Evolutionary conservation across 35 echinoderm and acorn worm genomes (phyloP).

Genomic region (Chiridota heheva): DNA sequence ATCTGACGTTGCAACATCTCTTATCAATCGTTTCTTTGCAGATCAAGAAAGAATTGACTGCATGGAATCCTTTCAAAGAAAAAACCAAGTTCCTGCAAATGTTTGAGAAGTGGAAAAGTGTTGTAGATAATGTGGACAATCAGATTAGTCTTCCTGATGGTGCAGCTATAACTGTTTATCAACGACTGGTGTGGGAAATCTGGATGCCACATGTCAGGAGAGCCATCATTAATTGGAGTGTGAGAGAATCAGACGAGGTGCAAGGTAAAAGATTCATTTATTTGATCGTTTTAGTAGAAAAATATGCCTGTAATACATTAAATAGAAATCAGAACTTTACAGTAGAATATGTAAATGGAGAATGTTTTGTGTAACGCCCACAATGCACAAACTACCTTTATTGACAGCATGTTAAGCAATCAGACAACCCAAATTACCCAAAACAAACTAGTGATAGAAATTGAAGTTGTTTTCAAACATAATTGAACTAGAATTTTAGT

Average conservation of each 20-base stretch:
- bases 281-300: neutral
- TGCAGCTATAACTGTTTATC: conserved; percentile 79
- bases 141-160: conserved; percentile 39
- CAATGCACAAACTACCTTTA: too few species aligned
- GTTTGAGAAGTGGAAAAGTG: conserved; percentile 83
- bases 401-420: too few species aligned
- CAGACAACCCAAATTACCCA: too few species aligned
- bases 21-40: conserved; percentile 2
- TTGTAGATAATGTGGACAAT: conserved; percentile 73
- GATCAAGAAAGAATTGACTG: conserved; percentile 53
- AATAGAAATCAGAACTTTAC: too few species aligned
- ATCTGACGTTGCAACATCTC: too few species aligned
- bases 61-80: conserved; percentile 63
- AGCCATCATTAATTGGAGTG: conserved; percentile 65
- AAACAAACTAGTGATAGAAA: too few species aligned
- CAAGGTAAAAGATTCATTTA: too few species aligned
- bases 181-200: conserved; percentile 87
- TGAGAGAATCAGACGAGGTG: conserved; percentile 46
- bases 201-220: conserved; percentile 86
- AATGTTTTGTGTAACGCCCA: too few species aligned
- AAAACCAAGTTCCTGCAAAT: conserved; percentile 44
- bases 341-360: too few species aligned
- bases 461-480: too few species aligned
- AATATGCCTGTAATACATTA: too few species aligned
- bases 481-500: too few species aligned